Base-by-base conservation (phyloP, 2,113 vertebrate species). In the Paramisgurnus dabryanus region DNA sequence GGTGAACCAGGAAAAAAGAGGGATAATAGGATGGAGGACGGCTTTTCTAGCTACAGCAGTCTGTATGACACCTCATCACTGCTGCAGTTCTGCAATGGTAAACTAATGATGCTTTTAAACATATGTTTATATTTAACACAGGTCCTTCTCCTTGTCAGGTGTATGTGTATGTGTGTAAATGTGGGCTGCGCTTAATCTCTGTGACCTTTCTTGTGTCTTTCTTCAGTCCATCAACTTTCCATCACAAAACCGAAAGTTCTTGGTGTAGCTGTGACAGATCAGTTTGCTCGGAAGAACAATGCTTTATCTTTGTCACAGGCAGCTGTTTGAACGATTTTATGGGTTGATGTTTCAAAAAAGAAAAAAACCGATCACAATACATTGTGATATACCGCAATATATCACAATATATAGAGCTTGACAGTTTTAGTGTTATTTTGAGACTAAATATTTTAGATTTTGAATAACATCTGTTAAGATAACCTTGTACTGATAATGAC, bases 21-120 rank as follows among this genome's bases (percentile, higher is more conserved):
- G 87, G 80, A 89, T 86, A 82, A 80, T 87, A 94, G 95, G 90
- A 98, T 98, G 96, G 96, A 98, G 94, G 96, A 98, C 95, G 95
- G 95, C 8, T 96, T 96, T 88, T 95, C 96, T 91, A 93, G 91
- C 90, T 93, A 93, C 90, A 94, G 95, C 95, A 96, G 95, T 91
- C 94, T 98, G 83, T 98, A 98, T 91, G 97, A 98, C 94, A 98
- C 97, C 87, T 96, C 97, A 73, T 98, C 97, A 80, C 92, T 98
- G 92, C 94, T 98, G 74, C 96, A 96, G 93, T 98, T 98, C 93
- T 98, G 96, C 92, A 97, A 97, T 86, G 97, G 96, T 98, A 95
- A 84, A 89, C 81, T 82, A 69, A 83, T 76, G 80, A 77, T 58
- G 5, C 53, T 13, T 73, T 81, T 72, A 7, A 11, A 13, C 15